phyloP scores from a whole-genome alignment of 1,140 invertebrate genomes.

The Forficula auricularia region DNA sequence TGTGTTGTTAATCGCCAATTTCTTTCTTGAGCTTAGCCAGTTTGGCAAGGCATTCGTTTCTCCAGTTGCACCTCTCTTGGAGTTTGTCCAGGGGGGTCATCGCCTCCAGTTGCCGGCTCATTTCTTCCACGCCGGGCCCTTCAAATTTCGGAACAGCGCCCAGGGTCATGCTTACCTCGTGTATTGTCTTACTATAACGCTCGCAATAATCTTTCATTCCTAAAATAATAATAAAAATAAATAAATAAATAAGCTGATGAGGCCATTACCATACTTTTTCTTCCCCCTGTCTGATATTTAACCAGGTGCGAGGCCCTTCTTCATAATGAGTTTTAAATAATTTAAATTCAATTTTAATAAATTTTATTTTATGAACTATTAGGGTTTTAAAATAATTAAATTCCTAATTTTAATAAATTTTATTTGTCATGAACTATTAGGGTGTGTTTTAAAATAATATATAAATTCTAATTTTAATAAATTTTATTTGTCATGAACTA shows the following conservation, averaged over 20 bases:
- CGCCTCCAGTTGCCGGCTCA: slow-evolving; percentile 48
- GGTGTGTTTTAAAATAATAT: no score
- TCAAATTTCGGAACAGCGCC: slow-evolving; percentile 55
- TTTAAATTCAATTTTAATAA: no score
- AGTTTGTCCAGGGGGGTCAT: slow-evolving; percentile 59
- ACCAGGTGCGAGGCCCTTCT: no score
- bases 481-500: no score
- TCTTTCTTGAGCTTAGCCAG: slow-evolving; percentile 67
- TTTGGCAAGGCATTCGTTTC: slow-evolving; percentile 65
- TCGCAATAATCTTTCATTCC: slow-evolving; percentile 52
- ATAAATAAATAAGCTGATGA: not conserved
- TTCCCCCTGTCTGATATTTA: no score
- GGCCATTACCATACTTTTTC: no score
- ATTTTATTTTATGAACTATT: no score
- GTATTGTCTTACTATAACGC: slow-evolving; percentile 61
- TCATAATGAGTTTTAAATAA: no score
- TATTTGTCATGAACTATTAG: no score
- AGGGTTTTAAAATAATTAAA: no score
- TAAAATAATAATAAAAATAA: slow-evolving; percentile 19
- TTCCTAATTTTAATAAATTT: no score
- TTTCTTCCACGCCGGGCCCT: slow-evolving; percentile 37
- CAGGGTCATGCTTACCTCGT: slow-evolving; percentile 56
- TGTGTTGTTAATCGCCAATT: slow-evolving; percentile 25
- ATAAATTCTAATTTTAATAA: no score
- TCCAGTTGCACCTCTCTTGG: slow-evolving; percentile 55